Evolutionary conservation across 2,113 vertebrate genomes (phyloP).

Genomic region (Indicator indicator): DNA sequence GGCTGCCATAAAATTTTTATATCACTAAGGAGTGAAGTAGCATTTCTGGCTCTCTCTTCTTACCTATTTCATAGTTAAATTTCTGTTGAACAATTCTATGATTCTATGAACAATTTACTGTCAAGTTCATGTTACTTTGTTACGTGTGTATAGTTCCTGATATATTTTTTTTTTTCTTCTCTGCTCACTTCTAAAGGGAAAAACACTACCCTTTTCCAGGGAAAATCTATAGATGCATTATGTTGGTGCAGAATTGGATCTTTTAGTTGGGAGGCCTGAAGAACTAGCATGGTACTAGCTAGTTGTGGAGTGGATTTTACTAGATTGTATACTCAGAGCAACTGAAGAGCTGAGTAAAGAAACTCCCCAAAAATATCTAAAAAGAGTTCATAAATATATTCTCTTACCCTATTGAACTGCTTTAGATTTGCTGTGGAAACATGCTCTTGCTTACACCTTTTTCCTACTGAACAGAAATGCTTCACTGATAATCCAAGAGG

Average conservation of each 20-base stretch:
- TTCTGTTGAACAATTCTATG: not conserved
- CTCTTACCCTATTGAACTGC: not conserved
- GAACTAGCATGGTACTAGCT: not conserved
- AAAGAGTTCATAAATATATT: not conserved
- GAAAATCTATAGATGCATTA: not conserved
- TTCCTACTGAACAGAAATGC: not conserved
- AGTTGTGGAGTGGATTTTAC: not conserved
- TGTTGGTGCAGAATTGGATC: not conserved
- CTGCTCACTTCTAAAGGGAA: not conserved
- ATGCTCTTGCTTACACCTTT: not conserved
- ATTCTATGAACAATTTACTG: not conserved
- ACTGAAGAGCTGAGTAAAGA: not conserved
- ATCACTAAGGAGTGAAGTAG: not conserved
- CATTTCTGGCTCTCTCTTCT: not conserved
- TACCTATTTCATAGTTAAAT: not conserved
- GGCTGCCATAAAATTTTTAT: not conserved
- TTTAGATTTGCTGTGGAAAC: not conserved
- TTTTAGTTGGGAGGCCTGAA: not conserved
- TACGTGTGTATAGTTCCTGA: not conserved
- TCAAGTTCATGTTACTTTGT: not conserved
- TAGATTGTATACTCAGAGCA: not conserved
- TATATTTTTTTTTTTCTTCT: not conserved
- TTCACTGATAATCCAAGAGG: not conserved
- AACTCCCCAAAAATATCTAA: not conserved
- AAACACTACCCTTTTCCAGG: rapidly evolving